phyloP scores from a whole-genome alignment of 2,888 invertebrate genomes.

The Zele albiditarsus region DNA sequence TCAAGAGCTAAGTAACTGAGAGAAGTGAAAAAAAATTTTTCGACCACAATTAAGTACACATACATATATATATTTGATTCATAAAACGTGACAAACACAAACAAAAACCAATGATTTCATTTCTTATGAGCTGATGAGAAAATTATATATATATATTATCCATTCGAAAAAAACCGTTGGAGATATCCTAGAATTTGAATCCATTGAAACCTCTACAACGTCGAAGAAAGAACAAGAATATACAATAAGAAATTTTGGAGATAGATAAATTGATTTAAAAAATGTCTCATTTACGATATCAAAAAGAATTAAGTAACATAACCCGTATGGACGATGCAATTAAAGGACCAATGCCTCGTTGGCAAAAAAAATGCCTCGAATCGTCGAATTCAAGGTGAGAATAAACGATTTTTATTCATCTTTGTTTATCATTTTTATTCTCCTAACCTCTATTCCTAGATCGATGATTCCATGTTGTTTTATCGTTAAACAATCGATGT shows the following conservation, averaged over 20 bases:
- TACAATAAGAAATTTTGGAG: background rate
- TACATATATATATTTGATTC: too few species aligned
- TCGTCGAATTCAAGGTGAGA: constrained; percentile 73
- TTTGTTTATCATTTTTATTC: background rate
- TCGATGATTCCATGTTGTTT: too few species aligned
- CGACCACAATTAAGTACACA: too few species aligned
- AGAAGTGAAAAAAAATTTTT: background rate
- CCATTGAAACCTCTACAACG: background rate
- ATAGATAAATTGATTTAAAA: background rate
- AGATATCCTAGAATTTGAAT: background rate
- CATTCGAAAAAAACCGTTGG: too few species aligned
- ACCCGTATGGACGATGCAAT: constrained; percentile 86
- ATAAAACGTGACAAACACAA: too few species aligned
- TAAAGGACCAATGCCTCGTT: constrained; percentile 85
- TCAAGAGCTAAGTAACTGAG: background rate
- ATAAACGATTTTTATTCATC: constrained; percentile 20
- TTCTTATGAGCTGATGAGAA: too few species aligned
- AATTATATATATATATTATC: too few species aligned
- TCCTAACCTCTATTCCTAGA: too few species aligned
- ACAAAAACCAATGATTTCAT: too few species aligned
- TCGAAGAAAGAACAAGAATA: background rate
- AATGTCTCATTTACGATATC: constrained; percentile 88
- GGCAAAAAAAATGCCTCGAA: constrained; percentile 83
- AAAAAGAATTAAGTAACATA: constrained; percentile 86
- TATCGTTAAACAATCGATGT: too few species aligned